phyloP scores from a whole-genome alignment of 2,888 invertebrate genomes.

The Zeuzera pyrina region DNA sequence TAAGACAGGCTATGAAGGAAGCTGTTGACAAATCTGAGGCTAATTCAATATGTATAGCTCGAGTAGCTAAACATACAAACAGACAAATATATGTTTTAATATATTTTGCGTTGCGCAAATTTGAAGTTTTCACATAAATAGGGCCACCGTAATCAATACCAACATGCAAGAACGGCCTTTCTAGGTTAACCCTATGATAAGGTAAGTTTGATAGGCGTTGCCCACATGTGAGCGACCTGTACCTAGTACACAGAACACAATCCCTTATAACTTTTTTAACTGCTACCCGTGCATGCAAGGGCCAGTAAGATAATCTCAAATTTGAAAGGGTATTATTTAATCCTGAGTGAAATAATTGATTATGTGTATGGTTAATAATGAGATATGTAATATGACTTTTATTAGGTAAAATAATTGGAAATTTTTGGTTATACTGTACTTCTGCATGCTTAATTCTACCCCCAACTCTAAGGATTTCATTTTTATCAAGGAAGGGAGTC shows the following conservation, averaged over 20 bases:
- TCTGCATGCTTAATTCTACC: constrained; percentile 10
- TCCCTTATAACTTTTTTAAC: constrained; percentile 4
- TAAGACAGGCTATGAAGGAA: constrained; percentile 5
- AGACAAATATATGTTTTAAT: constrained; percentile 7
- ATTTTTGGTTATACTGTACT: constrained; percentile 8
- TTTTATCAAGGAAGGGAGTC: constrained; percentile 2
- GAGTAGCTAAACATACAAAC: constrained; percentile 5
- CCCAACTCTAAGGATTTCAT: constrained; percentile 7
- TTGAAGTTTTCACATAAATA: constrained; percentile 7
- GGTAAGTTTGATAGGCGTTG: constrained; percentile 10
- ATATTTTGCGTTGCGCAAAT: constrained; percentile 5
- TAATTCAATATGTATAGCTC: constrained; percentile 5
- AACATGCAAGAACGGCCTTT: constrained; percentile 8
- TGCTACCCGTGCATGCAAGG: constrained; percentile 2
- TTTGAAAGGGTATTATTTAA: constrained; percentile 5
- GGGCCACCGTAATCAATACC: constrained; percentile 13
- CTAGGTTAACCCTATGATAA: constrained; percentile 6
- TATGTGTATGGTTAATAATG: constrained; percentile 3
- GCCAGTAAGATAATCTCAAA: constrained; percentile 7
- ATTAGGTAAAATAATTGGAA: constrained; percentile 9
- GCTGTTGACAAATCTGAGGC: constrained; percentile 2
- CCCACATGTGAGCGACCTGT: constrained; percentile 6
- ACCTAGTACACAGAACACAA: constrained; percentile 7
- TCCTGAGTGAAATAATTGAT: constrained; percentile 7
- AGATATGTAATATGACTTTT: constrained; percentile 9